phyloP scores from a whole-genome alignment of 2,888 invertebrate genomes.

The Dilophus febrilis region DNA sequence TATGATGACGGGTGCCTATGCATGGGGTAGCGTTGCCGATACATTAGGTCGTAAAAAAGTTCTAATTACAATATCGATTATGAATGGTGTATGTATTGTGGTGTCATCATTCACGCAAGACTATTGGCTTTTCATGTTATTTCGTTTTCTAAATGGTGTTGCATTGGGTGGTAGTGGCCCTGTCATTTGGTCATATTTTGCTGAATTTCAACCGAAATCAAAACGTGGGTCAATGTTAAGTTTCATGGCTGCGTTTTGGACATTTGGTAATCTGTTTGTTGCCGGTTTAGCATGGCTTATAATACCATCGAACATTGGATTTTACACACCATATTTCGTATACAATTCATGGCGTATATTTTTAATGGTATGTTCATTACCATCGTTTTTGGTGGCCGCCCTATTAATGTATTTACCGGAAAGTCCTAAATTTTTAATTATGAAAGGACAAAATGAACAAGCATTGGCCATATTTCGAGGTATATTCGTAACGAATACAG shows the following conservation, averaged over 20 bases:
- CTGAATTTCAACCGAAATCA: conserved; percentile 83
- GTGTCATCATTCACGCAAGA: conserved; percentile 80
- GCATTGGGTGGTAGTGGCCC: conserved; percentile 82
- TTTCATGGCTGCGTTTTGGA: conserved; percentile 92
- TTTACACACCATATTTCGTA: conserved; percentile 46
- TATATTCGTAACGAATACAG: conserved; percentile 69
- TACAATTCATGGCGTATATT: conserved; percentile 90
- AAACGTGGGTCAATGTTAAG: conserved; percentile 84
- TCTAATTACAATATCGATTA: conserved; percentile 72
- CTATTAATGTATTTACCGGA: conserved; percentile 72
- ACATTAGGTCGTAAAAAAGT: conserved; percentile 73
- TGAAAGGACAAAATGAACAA: conserved; percentile 60
- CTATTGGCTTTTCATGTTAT: conserved; percentile 75
- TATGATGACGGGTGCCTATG: conserved; percentile 89
- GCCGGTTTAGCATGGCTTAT: conserved; percentile 68
- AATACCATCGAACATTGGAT: conserved; percentile 56
- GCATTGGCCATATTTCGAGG: conserved; percentile 66
- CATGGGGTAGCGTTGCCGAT: conserved; percentile 85
- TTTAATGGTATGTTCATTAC: conserved; percentile 71
- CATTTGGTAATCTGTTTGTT: conserved; percentile 79
- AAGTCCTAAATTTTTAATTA: conserved; percentile 76
- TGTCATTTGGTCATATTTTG: conserved; percentile 89
- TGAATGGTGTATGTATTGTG: conserved; percentile 80
- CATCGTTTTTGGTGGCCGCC: conserved; percentile 72
- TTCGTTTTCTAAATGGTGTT: conserved; percentile 81